phyloP scores from a whole-genome alignment of 2,888 invertebrate species.

The Xestia c-nigrum region DNA sequence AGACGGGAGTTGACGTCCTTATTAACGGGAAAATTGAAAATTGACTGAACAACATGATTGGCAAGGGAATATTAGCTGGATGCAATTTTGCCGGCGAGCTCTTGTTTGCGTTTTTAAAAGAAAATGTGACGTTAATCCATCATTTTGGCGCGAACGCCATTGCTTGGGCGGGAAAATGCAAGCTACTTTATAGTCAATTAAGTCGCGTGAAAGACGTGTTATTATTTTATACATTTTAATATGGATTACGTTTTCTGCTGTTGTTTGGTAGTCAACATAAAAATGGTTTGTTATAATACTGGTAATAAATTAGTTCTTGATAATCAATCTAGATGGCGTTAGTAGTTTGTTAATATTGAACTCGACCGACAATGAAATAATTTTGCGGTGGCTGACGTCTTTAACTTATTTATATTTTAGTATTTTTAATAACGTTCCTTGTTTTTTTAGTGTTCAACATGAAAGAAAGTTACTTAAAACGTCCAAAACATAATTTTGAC shows the following conservation, averaged over 20 bases:
- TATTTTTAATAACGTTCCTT: background rate
- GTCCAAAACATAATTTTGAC: background rate
- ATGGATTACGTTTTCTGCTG: slow-evolving; percentile 34
- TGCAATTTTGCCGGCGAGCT: slow-evolving; percentile 82
- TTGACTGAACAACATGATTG: slow-evolving; percentile 88
- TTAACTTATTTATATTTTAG: background rate
- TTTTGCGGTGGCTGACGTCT: background rate
- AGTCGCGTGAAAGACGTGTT: slow-evolving; percentile 57
- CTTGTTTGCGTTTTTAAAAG: slow-evolving; percentile 84
- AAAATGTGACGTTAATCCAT: slow-evolving; percentile 88
- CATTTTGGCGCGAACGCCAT: slow-evolving; percentile 75
- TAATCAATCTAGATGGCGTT: slow-evolving; percentile 63
- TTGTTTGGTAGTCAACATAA: slow-evolving; percentile 20
- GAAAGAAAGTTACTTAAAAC: background rate
- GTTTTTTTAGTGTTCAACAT: background rate
- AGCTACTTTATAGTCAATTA: slow-evolving; percentile 64
- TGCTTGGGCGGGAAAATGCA: slow-evolving; percentile 68
- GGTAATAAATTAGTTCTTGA: slow-evolving; percentile 45
- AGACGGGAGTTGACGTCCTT: slow-evolving; percentile 86
- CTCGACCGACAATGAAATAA: background rate
- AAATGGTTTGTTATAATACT: slow-evolving; percentile 10
- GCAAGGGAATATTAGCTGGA: slow-evolving; percentile 89
- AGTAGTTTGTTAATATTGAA: slow-evolving; percentile 25
- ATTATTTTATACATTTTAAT: slow-evolving; percentile 59
- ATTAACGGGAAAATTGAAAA: slow-evolving; percentile 90